phyloP scores from a whole-genome alignment of 1,140 invertebrate genomes.

The Spodoptera litura region DNA sequence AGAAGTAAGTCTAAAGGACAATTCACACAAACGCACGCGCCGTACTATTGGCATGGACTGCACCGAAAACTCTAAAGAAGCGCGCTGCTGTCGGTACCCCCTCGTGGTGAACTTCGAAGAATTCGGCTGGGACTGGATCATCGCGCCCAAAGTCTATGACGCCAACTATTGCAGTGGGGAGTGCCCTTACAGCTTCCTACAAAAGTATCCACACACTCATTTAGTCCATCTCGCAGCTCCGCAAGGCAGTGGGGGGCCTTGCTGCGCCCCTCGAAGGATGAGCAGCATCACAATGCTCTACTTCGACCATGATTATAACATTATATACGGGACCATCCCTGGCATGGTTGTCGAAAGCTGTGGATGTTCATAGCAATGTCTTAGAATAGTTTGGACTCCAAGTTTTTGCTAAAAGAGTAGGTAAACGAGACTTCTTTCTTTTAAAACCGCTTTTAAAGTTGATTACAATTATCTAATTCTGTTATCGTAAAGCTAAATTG shows the following conservation, averaged over 20 bases:
- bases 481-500: background rate
- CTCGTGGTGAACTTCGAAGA: constrained; percentile 98
- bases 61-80: constrained; percentile 91
- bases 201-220: constrained; percentile 97
- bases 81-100: constrained; percentile 95
- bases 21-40: constrained; percentile 88
- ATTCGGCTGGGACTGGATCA: constrained; percentile 99
- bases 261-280: constrained; percentile 95
- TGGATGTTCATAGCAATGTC: constrained; percentile 92
- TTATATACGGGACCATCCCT: constrained; percentile 95
- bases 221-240: constrained; percentile 92
- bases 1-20: constrained; percentile 90
- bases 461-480: constrained; percentile 2
- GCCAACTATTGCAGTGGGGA: constrained; percentile 98
- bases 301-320: constrained; percentile 95
- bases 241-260: constrained; percentile 91
- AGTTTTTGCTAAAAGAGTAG: constrained; percentile 31
- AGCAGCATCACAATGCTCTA: constrained; percentile 97
- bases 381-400: constrained; percentile 52
- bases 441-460: background rate
- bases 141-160: constrained; percentile 97
- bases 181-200: constrained; percentile 95
- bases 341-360: constrained; percentile 97
- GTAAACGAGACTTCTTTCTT: background rate
- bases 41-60: constrained; percentile 93